phyloP scores from a whole-genome alignment of 2,888 invertebrate genomes.

The Idaea straminata region DNA sequence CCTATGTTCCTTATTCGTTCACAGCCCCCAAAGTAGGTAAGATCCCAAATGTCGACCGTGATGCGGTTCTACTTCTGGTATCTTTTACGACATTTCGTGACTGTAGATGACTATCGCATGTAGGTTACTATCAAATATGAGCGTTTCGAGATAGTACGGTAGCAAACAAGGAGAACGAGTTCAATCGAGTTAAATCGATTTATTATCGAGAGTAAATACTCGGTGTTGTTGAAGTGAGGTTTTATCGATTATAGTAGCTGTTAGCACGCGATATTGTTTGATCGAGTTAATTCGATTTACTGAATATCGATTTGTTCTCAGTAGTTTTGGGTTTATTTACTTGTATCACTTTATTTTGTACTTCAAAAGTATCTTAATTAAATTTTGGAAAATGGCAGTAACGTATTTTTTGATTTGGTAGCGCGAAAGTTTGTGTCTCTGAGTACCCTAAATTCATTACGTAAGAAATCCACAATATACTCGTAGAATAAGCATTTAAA shows the following conservation, averaged over 20 bases:
- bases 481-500: no score
- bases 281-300: background rate
- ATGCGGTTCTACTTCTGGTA: conserved; percentile 30
- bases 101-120: background rate
- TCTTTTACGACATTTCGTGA: conserved; percentile 36
- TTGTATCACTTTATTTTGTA: background rate
- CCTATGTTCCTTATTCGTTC: background rate
- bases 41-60: conserved; percentile 10
- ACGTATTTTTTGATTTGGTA: no score
- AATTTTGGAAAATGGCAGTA: no score
- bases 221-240: background rate
- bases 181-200: background rate
- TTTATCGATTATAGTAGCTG: background rate
- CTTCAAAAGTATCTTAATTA: background rate
- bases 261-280: background rate
- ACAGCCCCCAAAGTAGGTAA: background rate
- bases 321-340: background rate
- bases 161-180: background rate
- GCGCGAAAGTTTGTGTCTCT: no score
- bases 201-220: background rate
- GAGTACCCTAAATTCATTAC: no score
- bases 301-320: background rate
- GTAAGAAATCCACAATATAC: no score
- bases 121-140: background rate
- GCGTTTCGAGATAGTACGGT: background rate